Evolutionary conservation across 2,113 vertebrate genomes (phyloP).

Genomic region (Grammomys dolichurus): DNA sequence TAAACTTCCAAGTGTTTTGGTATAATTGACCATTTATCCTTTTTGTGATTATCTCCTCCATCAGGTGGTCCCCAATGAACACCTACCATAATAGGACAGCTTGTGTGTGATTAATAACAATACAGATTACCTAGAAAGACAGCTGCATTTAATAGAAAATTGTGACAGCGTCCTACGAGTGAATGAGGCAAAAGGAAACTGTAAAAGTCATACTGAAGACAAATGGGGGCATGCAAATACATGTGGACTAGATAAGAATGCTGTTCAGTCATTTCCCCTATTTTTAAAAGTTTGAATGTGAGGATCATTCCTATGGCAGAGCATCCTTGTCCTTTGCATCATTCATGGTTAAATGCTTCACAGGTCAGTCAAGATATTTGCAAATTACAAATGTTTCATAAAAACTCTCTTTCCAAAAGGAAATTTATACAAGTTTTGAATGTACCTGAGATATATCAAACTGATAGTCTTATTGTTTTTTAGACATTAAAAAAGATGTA

Average conservation of each 20-base stretch:
- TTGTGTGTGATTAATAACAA: background rate
- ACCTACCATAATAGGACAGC: background rate
- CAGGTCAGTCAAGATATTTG: background rate
- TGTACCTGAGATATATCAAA: background rate
- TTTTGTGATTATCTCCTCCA: background rate
- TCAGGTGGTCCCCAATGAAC: background rate
- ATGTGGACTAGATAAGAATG: background rate
- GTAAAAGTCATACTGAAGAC: conserved; percentile 24
- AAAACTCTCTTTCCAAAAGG: background rate
- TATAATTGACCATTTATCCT: background rate
- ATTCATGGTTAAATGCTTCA: background rate
- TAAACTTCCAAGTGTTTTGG: background rate
- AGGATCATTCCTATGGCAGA: background rate
- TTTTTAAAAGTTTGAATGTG: conserved; percentile 3
- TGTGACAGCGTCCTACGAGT: background rate
- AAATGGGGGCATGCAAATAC: background rate
- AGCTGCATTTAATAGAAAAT: background rate
- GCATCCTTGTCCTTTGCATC: background rate
- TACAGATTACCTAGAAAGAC: background rate
- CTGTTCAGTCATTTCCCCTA: background rate
- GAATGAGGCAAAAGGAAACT: background rate
- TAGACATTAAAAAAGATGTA: background rate
- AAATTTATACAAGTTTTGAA: background rate
- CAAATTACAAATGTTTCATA: background rate
- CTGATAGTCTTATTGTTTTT: background rate